These are phyloP conservation scores for Falcunculus frontatus DNA, from an alignment of 2,113 vertebrate species.

Conservation along the genomic window DNA sequence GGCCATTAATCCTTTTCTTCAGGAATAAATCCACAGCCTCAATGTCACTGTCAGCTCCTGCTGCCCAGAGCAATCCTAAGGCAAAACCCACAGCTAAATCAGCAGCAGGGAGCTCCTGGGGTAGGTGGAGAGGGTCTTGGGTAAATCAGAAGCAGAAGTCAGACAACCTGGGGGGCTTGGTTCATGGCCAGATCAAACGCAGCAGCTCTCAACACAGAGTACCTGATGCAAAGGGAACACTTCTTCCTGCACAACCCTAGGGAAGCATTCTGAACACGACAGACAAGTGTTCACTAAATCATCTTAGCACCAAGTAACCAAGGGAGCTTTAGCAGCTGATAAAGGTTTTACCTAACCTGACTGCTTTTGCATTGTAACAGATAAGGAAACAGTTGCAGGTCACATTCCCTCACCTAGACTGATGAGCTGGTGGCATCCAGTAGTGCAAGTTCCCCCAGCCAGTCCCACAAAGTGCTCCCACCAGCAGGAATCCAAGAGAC, in stretches of 20 bases:
- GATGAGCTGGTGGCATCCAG: conserved; percentile 55
- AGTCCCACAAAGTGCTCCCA: not conserved
- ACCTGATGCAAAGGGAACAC: not conserved
- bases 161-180: not conserved
- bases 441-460: conserved; percentile 49
- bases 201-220: not conserved
- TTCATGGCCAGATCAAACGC: not conserved
- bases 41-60: not conserved
- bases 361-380: conserved; percentile 48
- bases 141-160: not conserved
- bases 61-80: not conserved
- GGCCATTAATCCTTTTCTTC: not conserved
- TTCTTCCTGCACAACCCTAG: not conserved
- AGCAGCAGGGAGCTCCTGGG: not conserved
- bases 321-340: not conserved
- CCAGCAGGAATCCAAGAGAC: not conserved
- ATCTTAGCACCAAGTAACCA: not conserved
- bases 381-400: conserved; percentile 55
- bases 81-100: not conserved
- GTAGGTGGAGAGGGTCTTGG: not conserved
- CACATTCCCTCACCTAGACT: conserved; percentile 43
- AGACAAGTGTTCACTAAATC: not conserved
- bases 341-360: conserved; percentile 26
- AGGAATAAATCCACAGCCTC: not conserved
- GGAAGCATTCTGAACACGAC: not conserved